Evolutionary conservation across 2,113 vertebrate species (phyloP), one percentile per base, ranked within the genome.

Genomic region (Heliornis fulica): DNA sequence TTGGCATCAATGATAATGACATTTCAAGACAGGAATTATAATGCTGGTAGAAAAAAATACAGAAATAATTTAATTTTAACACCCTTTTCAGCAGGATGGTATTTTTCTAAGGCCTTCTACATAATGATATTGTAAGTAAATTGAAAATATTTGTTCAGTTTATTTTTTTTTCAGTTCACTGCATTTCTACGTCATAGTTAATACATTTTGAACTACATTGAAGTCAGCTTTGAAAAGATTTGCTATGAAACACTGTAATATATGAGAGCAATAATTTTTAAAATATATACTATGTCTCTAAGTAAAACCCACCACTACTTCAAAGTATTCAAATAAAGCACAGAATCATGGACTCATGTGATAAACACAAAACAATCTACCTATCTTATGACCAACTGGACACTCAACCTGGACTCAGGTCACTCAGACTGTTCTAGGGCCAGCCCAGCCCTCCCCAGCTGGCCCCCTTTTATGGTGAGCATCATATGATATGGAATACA

Each of bases 21-120:
- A 91, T 95, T 83, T 97, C 77, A 96, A 97, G 96, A 79, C 82
- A 82, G 50, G 86, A 93, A 83, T 72, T 71, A 50, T 92, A 97
- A 94, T 92, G 19, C 5, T 74, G 9, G 8, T 60, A 11, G 21
- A 43, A 87, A 80, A 94, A 86, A 92, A 57, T 8, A 19, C 5
- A 64, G 23, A 68, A 89, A 64, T 6, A 76, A 96, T 84, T 72
- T 68, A 82, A 87, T 76, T 95, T 75, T 43, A 76, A 65, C 11
- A 12, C 7, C 53, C 1, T 90, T 65, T 91, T 85, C 43, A 59
- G 5, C 16, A 61, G 9, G 23, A 76, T 88, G 13, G 28, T 21
- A 68, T 83, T 87, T 91, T 83, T 54, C 34, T 64, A 65, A 96
- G 32, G 14, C 15, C 5, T 77, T 93, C 34, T 54, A 48, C 34